These are phyloP conservation scores for Mythimna impura DNA, from an alignment of 2,888 invertebrate species.

Conservation along the genomic window DNA sequence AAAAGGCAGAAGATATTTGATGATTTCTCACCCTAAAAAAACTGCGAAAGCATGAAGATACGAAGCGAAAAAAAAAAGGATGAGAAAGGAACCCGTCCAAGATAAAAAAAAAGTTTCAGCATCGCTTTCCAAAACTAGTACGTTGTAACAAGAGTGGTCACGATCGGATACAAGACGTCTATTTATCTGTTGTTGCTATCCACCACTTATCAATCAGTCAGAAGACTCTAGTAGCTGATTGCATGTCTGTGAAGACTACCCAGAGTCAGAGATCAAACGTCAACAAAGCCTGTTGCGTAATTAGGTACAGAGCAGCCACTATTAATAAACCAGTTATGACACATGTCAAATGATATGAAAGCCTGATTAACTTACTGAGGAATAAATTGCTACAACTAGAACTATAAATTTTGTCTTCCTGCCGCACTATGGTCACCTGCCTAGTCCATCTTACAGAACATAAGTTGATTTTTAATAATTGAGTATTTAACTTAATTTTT, in stretches of 20 bases:
- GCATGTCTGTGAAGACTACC: slow-evolving; percentile 15
- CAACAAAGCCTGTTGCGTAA: slow-evolving; percentile 11
- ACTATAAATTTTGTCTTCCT: no score
- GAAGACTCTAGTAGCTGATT: slow-evolving; percentile 39
- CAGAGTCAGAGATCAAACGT: slow-evolving; percentile 39
- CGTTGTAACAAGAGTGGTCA: slow-evolving; percentile 29
- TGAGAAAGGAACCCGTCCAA: no score
- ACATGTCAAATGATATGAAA: slow-evolving; percentile 6
- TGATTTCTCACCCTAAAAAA: no score
- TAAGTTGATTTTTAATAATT: no score
- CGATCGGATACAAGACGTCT: slow-evolving; percentile 27
- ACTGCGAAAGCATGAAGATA: no score
- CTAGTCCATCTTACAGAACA: no score
- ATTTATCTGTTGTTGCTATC: slow-evolving; percentile 32
- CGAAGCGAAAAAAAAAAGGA: no score
- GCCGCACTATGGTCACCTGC: no score
- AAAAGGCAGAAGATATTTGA: no score
- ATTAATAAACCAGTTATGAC: not conserved
- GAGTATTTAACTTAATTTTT: no score
- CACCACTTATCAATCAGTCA: slow-evolving; percentile 42
- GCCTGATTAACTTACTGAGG: not conserved
- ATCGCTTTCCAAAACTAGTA: slow-evolving; percentile 23
- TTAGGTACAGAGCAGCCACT: not conserved
- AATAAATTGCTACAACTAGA: not conserved
- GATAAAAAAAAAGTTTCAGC: not conserved